Conservation (phyloP, 1,140 invertebrate genomes). For the Vanessa tameamea region DNA sequence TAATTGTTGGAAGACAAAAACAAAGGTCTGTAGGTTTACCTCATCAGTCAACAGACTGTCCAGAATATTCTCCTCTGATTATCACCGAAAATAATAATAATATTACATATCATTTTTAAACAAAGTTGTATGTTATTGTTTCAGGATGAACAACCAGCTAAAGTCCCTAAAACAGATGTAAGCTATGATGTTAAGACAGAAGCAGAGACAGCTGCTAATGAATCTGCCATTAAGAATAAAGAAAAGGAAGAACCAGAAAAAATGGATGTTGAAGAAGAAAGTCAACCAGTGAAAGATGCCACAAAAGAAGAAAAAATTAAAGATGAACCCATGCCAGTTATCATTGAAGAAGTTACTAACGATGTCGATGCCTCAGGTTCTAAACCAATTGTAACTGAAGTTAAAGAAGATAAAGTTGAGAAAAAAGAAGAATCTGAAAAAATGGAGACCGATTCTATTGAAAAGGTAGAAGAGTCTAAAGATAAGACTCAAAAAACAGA, state of each 20-base stretch:
- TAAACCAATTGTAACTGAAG: slow-evolving; percentile 51
- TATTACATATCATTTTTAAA: neutral
- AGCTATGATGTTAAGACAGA: slow-evolving; percentile 53
- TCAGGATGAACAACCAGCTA: slow-evolving; percentile 69
- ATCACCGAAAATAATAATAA: too few species aligned
- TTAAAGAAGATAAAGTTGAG: slow-evolving; percentile 43
- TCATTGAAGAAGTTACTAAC: slow-evolving; percentile 57
- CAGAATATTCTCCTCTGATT: too few species aligned
- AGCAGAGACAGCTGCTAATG: slow-evolving; percentile 35
- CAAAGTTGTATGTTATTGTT: slow-evolving; percentile 30
- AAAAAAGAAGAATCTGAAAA: slow-evolving; percentile 47
- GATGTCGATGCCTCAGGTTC: slow-evolving; percentile 47
- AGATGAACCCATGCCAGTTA: slow-evolving; percentile 31
- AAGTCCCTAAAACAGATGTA: slow-evolving; percentile 66
- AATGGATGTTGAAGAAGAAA: slow-evolving; percentile 63
- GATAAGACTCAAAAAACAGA: slow-evolving; percentile 13
- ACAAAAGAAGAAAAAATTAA: slow-evolving; percentile 21
- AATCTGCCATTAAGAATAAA: slow-evolving; percentile 25
- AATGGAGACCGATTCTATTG: slow-evolving; percentile 46
- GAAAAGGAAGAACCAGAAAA: slow-evolving; percentile 46
- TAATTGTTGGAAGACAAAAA: too few species aligned
- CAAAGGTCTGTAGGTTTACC: too few species aligned
- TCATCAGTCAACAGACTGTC: too few species aligned
- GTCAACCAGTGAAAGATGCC: slow-evolving; percentile 26
- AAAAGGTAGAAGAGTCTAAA: slow-evolving; percentile 23